Evolutionary conservation across 2,797 vertebrate species (phyloP).

Genomic region (Cichlasoma orientale): DNA sequence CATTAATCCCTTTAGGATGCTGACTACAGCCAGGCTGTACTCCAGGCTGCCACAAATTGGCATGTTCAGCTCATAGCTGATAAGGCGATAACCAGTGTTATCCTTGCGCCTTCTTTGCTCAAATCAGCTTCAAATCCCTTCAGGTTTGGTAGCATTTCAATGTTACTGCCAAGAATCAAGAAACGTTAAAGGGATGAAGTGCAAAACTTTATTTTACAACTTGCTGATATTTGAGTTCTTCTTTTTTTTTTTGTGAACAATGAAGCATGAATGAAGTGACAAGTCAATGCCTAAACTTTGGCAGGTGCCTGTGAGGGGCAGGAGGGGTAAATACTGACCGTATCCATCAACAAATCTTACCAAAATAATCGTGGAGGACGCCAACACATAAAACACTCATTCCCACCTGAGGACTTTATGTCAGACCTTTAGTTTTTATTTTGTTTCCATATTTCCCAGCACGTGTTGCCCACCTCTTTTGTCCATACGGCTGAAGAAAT

Average conservation of each 20-base stretch:
- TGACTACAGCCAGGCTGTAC: conserved; percentile 43
- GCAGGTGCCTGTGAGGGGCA: background rate
- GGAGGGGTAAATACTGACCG: background rate
- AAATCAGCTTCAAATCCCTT: conserved; percentile 71
- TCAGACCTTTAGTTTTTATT: background rate
- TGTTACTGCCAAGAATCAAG: background rate
- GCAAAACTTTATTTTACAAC: background rate
- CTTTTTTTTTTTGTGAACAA: background rate
- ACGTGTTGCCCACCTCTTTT: background rate
- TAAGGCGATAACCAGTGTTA: conserved; percentile 78
- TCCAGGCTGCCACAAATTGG: conserved; percentile 50
- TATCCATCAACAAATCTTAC: background rate
- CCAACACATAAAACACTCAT: background rate
- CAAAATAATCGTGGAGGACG: background rate
- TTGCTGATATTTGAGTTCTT: background rate
- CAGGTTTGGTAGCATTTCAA: conserved; percentile 20
- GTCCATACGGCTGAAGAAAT: background rate
- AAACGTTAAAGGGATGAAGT: background rate
- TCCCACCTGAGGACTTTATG: background rate
- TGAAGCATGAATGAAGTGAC: background rate
- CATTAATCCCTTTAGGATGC: conserved; percentile 55
- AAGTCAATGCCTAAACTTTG: background rate
- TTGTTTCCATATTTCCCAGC: background rate
- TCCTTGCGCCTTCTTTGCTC: conserved; percentile 58
- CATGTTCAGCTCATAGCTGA: conserved; percentile 70